A percentile compares a stretch with the other conserved stretches of the same genome.
These are phyloP conservation scores for Drosophila hamatofila DNA, from an alignment of 2,888 invertebrate species.

Conservation along the genomic window DNA sequence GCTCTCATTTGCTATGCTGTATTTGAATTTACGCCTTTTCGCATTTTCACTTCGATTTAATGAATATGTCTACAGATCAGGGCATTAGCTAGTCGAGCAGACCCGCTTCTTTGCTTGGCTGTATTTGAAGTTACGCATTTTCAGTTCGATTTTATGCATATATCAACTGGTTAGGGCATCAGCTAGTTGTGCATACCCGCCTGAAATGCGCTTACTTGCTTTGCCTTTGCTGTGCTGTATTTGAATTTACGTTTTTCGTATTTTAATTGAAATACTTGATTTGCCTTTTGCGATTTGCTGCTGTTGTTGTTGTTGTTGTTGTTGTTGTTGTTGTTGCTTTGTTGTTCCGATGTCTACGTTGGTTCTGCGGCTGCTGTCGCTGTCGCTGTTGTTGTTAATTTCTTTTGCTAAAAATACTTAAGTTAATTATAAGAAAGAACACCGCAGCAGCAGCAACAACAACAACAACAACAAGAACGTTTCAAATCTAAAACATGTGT, in stretches of 20 bases:
- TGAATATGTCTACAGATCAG: no score
- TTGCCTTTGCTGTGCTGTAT: conserved; percentile 17
- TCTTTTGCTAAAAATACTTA: conserved; percentile 74
- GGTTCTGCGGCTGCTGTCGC: conserved; percentile 24
- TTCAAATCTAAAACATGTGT: conserved; percentile 78
- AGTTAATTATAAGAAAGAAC: conserved; percentile 75
- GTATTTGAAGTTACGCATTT: not conserved
- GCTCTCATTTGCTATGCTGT: no score
- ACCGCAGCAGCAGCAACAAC: conserved; percentile 24
- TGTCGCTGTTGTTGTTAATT: conserved; percentile 43
- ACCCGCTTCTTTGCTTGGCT: no score
- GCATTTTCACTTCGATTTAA: no score
- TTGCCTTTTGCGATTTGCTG: conserved; percentile 31
- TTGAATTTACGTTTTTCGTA: conserved; percentile 55
- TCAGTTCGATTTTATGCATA: not conserved
- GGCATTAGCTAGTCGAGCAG: no score
- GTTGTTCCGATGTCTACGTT: conserved; percentile 5
- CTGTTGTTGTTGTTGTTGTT: conserved; percentile 10
- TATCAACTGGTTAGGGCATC: not conserved
- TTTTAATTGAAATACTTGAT: conserved; percentile 71
- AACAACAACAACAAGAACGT: conserved; percentile 49
- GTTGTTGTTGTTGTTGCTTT: conserved; percentile 14
- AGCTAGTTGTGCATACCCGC: not conserved
- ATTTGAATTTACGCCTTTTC: no score
- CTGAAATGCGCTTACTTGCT: not conserved